Base-by-base conservation (phyloP, 2,113 vertebrate species). In the Amia ocellicauda region DNA sequence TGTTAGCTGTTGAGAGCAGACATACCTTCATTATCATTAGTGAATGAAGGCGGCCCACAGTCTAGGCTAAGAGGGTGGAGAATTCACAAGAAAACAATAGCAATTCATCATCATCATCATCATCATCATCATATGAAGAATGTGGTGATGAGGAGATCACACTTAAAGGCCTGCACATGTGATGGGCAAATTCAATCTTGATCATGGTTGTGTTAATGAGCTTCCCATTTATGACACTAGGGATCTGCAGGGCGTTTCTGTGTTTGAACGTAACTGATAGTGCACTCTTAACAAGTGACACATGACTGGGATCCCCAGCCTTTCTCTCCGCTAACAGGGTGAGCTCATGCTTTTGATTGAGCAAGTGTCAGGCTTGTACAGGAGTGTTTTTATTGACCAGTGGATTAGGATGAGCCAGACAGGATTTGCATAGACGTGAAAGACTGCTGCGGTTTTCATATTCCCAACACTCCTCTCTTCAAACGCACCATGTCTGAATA, bases 11-110 rank as follows among this genome's bases (percentile, higher is more conserved):
- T 57, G 26, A 4, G 51, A 36, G 45, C 31, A 22, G 45, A 28
- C 66, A 52, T 59, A 51, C 61, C 14, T 64, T 60, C 75, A 72
- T 72, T 77, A 70, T 86, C 80, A 82, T 69, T 80, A 50, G 31
- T 28, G 60, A 64, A 70, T 62, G 63, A 56, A 50, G 9, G 23
- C 54, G 66, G 50, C 74, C 69, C 66, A 67, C 66, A 27, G 74
- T 71, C 74, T 77, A 69, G 60, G 62, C 47, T 52, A 60, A 55
- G 54, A 68, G 71, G 57, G 69, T 69, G 69, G 63, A 61, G 63
- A 55, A 22, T 29, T 27, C n/a, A 14, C 17, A 45, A 56, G 60
- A 62, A 56, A 66, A 64, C n/a, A n/a, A n/a, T n/a, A 29, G 43
- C 56, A 60, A 57, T 52, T 36, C 22, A n/a, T n/a, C n/a, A n/a